Evolutionary conservation across 1,140 invertebrate genomes (phyloP), one percentile per base, ranked within the genome.

Genomic region (Penaeus indicus): DNA sequence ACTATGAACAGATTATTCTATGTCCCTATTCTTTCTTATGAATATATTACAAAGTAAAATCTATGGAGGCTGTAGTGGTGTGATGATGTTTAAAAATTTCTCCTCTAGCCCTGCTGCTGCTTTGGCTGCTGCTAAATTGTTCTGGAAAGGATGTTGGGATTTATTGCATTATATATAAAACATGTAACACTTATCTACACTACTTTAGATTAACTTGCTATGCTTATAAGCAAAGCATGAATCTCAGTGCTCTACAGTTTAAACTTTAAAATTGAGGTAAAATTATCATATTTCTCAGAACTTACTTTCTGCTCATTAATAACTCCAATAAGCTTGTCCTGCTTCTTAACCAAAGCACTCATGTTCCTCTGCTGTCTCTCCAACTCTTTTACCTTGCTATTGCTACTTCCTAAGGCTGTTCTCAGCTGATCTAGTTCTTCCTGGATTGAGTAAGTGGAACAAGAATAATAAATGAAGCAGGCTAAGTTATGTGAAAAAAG

Each of bases 301-400:
- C 32, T 69, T 79, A 86, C 85, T 78, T 86, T 86, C 42, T 86
- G 85, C 25, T 86, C 62, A 77, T 64, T 80, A 10, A 86, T 42
- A 32, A 86, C 32, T 67, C 38, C 61, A 81, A 86, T 86, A 11
- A 86, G 32, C 25, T 27, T 27, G 42, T 86, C 85, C n/a, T 86
- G 85, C 32, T 86, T 86, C 78, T 86, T 80, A 3, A 67, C 63
- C 8, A 86, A 63, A 8, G 78, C 64, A 19, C 5, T 67, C 19
- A 67, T 22, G 22, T 86, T 80, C 21, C 85, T 86, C 78, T 80
- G 77, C 13, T 81, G 38, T 69, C 85, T 86, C 47, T 86, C 85
- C 78, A 69, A 1, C 1, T 86, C 85, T 25, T 67, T 86, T 27
- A 79, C 27, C 25, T n/a, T 79, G 42, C 22, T 42, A 47, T 60